phyloP scores from a whole-genome alignment of 2,113 vertebrate genomes.

The Empidonax alnorum region DNA sequence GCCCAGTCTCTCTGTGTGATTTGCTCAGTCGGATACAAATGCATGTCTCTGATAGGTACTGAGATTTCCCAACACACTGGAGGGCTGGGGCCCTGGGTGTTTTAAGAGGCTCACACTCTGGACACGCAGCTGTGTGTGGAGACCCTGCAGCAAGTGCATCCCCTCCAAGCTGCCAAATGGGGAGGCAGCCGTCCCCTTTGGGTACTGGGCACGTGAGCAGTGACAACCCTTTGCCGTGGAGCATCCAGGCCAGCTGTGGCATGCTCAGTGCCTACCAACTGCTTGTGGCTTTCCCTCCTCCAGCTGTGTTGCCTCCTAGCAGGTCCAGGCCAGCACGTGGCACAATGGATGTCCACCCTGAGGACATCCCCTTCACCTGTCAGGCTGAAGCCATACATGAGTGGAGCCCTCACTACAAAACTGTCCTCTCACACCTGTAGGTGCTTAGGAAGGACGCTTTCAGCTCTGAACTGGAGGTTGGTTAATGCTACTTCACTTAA shows the following conservation, averaged over 20 bases:
- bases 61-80: neutral
- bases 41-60: neutral
- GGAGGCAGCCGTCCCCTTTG: neutral
- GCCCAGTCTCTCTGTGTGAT: fast-evolving
- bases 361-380: neutral
- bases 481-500: neutral
- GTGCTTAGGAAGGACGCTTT: neutral
- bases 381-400: neutral
- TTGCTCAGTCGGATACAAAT: neutral
- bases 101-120: neutral
- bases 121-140: fast-evolving
- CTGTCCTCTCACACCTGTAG: neutral
- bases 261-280: neutral
- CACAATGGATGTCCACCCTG: neutral
- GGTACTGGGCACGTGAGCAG: neutral
- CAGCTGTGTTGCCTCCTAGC: neutral
- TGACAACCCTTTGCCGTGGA: neutral
- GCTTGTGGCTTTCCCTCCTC: neutral
- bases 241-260: neutral
- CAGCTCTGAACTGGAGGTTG: neutral
- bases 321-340: neutral
- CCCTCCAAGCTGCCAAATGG: neutral
- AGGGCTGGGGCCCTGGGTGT: neutral
- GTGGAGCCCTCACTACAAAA: neutral
- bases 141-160: neutral